These are phyloP conservation scores for Artibeus jamaicensis DNA, from an alignment of 2,797 vertebrate species.

Conservation along the genomic window DNA sequence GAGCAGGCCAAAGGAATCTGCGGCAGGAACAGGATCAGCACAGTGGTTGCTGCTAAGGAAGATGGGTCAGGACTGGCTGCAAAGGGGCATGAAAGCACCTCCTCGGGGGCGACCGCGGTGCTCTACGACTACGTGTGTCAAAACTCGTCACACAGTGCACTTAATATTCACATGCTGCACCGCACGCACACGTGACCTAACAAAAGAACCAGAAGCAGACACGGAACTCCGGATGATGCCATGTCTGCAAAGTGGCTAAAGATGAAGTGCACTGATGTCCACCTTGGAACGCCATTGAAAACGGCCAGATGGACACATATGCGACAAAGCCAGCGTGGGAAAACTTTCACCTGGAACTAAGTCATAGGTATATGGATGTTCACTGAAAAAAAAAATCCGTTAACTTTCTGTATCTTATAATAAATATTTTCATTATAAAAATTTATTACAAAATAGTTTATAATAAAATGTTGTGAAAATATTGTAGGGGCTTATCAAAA, in stretches of 20 bases:
- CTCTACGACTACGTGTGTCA: not conserved
- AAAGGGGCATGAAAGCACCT: not conserved
- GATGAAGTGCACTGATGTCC: not conserved
- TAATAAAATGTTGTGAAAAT: not conserved
- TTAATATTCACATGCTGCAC: not conserved
- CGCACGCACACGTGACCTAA: not conserved
- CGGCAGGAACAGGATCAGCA: not conserved
- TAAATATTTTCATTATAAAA: no score
- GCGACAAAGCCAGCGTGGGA: not conserved
- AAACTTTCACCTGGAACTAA: not conserved
- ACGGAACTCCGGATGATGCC: not conserved
- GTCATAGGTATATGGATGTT: not conserved
- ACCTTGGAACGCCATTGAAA: not conserved
- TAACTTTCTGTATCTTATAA: not conserved
- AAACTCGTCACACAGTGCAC: not conserved
- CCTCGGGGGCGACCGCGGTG: not conserved
- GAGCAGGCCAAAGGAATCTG: not conserved
- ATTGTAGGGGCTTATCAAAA: not conserved
- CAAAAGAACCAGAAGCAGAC: not conserved
- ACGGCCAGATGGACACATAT: not conserved
- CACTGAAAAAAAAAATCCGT: not conserved
- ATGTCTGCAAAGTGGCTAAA: not conserved
- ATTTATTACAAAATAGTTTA: not conserved
- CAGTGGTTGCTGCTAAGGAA: not conserved
- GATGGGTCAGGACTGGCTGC: not conserved